Conservation (phyloP, 2,113 vertebrate species). For the Plestiodon gilberti region DNA sequence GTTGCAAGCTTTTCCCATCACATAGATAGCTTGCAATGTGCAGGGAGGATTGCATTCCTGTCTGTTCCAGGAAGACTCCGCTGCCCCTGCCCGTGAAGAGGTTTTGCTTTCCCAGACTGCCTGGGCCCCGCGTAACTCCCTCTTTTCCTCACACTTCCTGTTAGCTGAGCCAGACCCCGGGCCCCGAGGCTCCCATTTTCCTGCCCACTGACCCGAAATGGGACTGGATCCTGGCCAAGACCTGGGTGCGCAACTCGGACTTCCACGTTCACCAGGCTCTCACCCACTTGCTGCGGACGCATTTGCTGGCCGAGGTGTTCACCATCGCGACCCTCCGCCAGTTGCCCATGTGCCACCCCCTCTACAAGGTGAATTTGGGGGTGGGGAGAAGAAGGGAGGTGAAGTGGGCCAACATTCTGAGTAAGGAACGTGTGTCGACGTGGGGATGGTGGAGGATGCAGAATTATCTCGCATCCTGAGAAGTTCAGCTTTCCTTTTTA, state of each 20-base stretch:
- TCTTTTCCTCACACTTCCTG: neutral
- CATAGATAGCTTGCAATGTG: too few relatives aligned
- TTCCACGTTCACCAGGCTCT: conserved; percentile 81
- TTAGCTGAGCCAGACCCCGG: conserved; percentile 70
- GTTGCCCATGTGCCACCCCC: conserved; percentile 68
- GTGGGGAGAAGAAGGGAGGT: neutral
- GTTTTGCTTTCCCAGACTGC: neutral
- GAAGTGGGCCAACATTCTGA: too few relatives aligned
- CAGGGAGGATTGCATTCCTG: too few relatives aligned
- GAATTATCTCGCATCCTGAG: too few relatives aligned
- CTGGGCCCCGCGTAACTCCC: neutral
- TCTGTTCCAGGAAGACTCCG: neutral
- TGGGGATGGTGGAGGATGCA: neutral
- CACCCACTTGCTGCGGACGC: conserved; percentile 75
- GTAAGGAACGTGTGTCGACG: neutral
- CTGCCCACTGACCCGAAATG: conserved; percentile 79
- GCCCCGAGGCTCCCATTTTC: conserved; percentile 81
- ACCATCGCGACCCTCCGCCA: conserved; percentile 67
- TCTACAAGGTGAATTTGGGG: conserved; percentile 49
- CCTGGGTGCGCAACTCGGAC: conserved; percentile 82
- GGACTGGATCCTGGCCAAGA: conserved; percentile 87
- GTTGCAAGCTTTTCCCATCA: too few relatives aligned
- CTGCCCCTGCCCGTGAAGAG: too few relatives aligned
- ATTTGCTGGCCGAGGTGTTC: conserved; percentile 73
- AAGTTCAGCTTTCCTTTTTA: neutral